Evolutionary conservation across 2,113 vertebrate species (phyloP).

Genomic region (Grammomys dolichurus): DNA sequence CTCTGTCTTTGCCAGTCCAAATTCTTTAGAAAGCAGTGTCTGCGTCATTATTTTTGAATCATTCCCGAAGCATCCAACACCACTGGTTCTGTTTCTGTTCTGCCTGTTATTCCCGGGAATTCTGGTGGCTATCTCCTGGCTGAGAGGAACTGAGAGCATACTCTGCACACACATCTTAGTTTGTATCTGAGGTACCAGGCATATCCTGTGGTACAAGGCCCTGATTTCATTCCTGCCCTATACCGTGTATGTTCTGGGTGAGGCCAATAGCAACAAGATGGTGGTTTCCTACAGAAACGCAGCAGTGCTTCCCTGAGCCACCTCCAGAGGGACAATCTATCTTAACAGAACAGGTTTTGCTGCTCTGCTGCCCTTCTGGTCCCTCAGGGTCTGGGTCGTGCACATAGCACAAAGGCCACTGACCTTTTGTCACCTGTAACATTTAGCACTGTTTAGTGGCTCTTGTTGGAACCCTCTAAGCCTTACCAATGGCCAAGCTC

Average conservation of each 20-base stretch:
- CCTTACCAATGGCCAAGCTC: not conserved
- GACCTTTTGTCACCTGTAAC: not conserved
- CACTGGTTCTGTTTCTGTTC: not conserved
- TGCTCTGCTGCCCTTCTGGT: not conserved
- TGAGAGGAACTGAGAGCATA: not conserved
- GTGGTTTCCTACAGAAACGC: not conserved
- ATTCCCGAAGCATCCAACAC: not conserved
- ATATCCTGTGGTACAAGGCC: not conserved
- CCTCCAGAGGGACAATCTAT: not conserved
- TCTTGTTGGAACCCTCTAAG: not conserved
- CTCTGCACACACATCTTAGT: not conserved
- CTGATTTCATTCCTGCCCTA: not conserved
- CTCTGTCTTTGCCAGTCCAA: not conserved
- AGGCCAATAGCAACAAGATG: not conserved
- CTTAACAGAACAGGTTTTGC: not conserved
- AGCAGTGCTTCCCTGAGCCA: not conserved
- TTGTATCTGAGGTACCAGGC: not conserved
- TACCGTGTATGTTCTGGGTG: not conserved
- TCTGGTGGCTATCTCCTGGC: not conserved
- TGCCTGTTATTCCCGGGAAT: not conserved
- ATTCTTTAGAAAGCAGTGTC: not conserved
- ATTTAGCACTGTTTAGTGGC: not conserved
- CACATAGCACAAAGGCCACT: not conserved
- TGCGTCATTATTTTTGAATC: not conserved
- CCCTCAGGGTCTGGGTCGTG: not conserved